These are phyloP conservation scores for Nephotettix cincticeps DNA, from an alignment of 1,140 invertebrate genomes.

Conservation along the genomic window DNA sequence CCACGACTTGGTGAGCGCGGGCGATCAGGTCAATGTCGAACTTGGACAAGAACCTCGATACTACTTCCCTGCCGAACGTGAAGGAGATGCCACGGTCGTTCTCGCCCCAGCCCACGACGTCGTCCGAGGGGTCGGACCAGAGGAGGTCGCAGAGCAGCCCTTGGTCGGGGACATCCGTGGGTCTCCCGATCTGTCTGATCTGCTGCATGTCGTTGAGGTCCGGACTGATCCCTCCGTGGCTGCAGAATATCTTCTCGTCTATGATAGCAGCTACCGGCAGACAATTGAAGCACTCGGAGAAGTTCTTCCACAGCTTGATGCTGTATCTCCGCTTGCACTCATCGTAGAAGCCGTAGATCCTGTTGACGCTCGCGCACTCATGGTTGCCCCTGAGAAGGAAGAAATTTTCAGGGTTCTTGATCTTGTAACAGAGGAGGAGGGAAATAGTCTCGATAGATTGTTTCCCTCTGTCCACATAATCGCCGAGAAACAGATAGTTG, in stretches of 20 bases:
- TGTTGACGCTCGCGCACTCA: too few relatives aligned
- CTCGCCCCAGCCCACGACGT: constrained; percentile 78
- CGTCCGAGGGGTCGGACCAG: constrained; percentile 71
- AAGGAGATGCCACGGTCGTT: constrained; percentile 96
- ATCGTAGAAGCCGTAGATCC: too few relatives aligned
- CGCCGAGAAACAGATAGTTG: constrained; percentile 94
- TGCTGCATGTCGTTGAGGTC: constrained; percentile 61
- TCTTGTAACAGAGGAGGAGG: constrained; percentile 88
- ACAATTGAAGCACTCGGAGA: constrained; percentile 40
- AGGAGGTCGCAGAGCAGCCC: constrained; percentile 74
- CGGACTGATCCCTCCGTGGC: constrained; percentile 60
- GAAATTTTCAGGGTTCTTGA: constrained; percentile 95
- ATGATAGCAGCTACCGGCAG: constrained; percentile 43
- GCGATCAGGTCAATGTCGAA: constrained; percentile 78
- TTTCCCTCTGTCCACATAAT: too few relatives aligned
- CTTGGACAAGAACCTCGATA: constrained; percentile 71
- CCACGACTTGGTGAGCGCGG: constrained; percentile 72
- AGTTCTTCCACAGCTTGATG: constrained; percentile 96
- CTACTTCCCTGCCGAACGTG: constrained; percentile 87
- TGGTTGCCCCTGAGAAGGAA: too few relatives aligned
- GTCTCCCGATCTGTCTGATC: constrained; percentile 65
- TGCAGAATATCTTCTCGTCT: constrained; percentile 64
- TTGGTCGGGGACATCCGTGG: constrained; percentile 66
- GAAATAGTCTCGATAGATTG: constrained; percentile 84
- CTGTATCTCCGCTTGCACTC: too few relatives aligned